A percentile compares a stretch with the other conserved stretches of the same genome.
These are phyloP conservation scores for Etheostoma perlongum DNA, from an alignment of 2,797 vertebrate species.

Conservation along the genomic window DNA sequence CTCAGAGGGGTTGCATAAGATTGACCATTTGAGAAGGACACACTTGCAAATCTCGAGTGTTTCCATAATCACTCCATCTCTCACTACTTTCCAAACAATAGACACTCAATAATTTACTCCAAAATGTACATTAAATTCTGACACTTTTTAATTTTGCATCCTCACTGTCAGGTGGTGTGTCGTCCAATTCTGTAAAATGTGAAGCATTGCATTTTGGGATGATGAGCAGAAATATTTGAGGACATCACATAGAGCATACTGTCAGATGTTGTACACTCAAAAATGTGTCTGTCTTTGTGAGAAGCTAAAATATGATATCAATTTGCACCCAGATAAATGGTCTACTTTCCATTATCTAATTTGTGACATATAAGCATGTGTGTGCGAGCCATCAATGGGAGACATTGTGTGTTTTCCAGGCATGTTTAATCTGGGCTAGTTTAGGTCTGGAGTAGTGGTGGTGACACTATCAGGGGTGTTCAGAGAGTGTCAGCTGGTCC, in stretches of 20 bases:
- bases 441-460: constrained; percentile 30
- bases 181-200: not conserved
- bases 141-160: not conserved
- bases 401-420: constrained; percentile 47
- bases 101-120: not conserved
- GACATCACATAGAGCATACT: not conserved
- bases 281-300: too few relatives aligned
- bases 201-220: not conserved
- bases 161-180: not conserved
- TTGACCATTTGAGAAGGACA: too few relatives aligned
- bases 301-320: not conserved
- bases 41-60: too few relatives aligned
- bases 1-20: not conserved
- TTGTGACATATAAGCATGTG: not conserved
- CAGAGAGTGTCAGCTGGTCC: constrained; percentile 75
- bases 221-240: not conserved
- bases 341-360: not conserved
- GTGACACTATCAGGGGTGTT: constrained; percentile 10
- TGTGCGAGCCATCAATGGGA: constrained; percentile 14
- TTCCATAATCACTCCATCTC: not conserved
- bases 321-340: not conserved
- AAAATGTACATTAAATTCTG: not conserved
- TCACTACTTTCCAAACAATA: not conserved
- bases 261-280: too few relatives aligned
- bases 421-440: constrained; percentile 62